These are phyloP conservation scores for Sterrhoptilus dennistouni DNA, from an alignment of 2,113 vertebrate species.

Conservation along the genomic window DNA sequence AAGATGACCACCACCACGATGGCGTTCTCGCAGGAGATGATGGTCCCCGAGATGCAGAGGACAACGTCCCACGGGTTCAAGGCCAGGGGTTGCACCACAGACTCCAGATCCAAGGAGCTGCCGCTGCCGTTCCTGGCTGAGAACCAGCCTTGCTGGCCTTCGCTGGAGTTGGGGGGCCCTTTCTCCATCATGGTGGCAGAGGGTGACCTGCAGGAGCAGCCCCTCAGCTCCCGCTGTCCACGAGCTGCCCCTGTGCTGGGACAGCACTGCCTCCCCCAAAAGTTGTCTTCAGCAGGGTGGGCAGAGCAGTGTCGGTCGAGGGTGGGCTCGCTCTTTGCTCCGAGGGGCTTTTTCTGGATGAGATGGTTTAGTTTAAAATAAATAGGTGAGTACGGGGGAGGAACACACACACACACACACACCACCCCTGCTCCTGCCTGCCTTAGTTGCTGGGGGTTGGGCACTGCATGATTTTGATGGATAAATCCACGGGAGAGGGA, in stretches of 20 bases:
- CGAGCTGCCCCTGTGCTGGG: not conserved
- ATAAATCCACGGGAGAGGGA: not conserved
- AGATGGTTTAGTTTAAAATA: not conserved
- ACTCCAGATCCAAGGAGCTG: constrained; percentile 66
- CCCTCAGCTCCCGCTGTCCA: not conserved
- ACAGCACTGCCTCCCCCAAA: not conserved
- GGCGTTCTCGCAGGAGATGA: constrained; percentile 90
- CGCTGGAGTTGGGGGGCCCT: not conserved
- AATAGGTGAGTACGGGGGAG: not conserved
- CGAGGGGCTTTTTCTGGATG: not conserved
- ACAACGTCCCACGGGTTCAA: constrained; percentile 87
- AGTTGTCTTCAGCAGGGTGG: not conserved
- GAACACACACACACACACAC: too few species aligned
- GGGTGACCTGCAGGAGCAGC: not conserved
- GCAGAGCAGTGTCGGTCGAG: fast-evolving
- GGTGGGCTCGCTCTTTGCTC: not conserved
- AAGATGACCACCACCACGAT: constrained; percentile 88
- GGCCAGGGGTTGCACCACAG: constrained; percentile 56
- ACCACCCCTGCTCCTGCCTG: not conserved
- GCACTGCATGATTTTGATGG: not conserved
- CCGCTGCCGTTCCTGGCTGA: not conserved
- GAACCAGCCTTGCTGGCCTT: constrained; percentile 47
- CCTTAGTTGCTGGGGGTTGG: not conserved
- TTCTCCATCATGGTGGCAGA: constrained; percentile 42
- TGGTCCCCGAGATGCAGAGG: constrained; percentile 88